Conservation (phyloP, 2,797 vertebrate species). For the Chrysocyon brachyurus region DNA sequence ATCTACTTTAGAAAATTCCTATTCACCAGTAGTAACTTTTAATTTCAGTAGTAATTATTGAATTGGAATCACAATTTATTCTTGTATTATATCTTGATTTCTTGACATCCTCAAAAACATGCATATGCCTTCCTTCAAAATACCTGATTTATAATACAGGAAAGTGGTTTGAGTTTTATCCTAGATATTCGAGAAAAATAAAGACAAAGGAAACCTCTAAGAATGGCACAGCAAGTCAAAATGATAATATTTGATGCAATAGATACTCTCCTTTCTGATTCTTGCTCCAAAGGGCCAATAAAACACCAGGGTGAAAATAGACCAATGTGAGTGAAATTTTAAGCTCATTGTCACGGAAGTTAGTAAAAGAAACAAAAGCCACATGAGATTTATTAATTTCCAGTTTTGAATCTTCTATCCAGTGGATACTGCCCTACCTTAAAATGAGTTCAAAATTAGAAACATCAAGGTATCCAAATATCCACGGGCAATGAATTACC, state of each 20-base stretch:
- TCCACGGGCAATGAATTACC: neutral
- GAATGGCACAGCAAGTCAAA: neutral
- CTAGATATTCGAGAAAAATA: neutral
- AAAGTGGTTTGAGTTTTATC: neutral
- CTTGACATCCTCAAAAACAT: neutral
- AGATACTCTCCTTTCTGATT: neutral
- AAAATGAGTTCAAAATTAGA: slow-evolving; percentile 28
- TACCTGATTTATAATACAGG: neutral
- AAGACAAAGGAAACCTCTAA: neutral
- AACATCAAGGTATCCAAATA: neutral
- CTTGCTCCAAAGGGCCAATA: neutral
- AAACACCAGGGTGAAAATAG: neutral
- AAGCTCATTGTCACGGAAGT: neutral
- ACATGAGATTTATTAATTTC: neutral
- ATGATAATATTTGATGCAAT: neutral
- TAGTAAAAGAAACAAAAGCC: neutral
- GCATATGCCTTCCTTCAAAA: neutral
- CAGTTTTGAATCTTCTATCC: neutral
- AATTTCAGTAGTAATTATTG: neutral
- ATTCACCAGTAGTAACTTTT: neutral
- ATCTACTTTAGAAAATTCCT: neutral
- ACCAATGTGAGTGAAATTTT: neutral
- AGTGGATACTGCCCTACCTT: neutral
- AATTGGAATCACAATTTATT: neutral
- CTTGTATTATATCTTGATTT: neutral